Evolutionary conservation across 1,140 invertebrate genomes (phyloP).

Genomic region (Mylabris phalerata): DNA sequence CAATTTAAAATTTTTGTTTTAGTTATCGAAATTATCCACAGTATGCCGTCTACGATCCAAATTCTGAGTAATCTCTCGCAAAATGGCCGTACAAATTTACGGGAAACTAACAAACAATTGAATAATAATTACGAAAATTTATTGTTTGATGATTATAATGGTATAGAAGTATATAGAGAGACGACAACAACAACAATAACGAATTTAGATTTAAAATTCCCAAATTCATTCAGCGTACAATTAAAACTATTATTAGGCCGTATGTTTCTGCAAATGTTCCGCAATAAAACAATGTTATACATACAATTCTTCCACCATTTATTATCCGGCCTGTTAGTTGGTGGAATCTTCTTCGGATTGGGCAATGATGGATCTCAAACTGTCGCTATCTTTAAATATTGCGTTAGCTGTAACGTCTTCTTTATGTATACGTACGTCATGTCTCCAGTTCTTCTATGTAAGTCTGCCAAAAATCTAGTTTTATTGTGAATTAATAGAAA

Average conservation of each 20-base stretch:
- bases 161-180: conserved; percentile 26
- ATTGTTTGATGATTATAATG: not conserved
- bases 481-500: not conserved
- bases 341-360: conserved; percentile 49
- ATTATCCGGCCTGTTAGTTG: conserved; percentile 47
- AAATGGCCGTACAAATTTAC: conserved; percentile 18
- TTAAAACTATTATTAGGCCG: conserved; percentile 47
- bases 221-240: conserved; percentile 48
- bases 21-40: conserved; percentile 46
- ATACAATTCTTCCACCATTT: conserved; percentile 52
- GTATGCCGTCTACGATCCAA: conserved; percentile 36
- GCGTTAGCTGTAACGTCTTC: conserved; percentile 50
- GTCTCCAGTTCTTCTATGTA: conserved; percentile 53
- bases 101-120: not conserved
- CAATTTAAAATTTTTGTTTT: conserved; percentile 4
- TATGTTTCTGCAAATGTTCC: conserved; percentile 48
- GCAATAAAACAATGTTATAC: conserved; percentile 49
- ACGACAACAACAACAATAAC: conserved; percentile 21
- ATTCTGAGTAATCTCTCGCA: conserved; percentile 20
- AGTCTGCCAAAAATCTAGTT: conserved; percentile 33
- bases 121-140: not conserved
- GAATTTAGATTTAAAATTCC: conserved; percentile 41
- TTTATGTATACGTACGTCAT: conserved; percentile 58
- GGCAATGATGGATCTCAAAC: conserved; percentile 48
- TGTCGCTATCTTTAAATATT: conserved; percentile 54